Evolutionary conservation across 2,888 invertebrate species (phyloP), one percentile per base, ranked within the genome.

Genomic region (Shargacucullia verbasci): DNA sequence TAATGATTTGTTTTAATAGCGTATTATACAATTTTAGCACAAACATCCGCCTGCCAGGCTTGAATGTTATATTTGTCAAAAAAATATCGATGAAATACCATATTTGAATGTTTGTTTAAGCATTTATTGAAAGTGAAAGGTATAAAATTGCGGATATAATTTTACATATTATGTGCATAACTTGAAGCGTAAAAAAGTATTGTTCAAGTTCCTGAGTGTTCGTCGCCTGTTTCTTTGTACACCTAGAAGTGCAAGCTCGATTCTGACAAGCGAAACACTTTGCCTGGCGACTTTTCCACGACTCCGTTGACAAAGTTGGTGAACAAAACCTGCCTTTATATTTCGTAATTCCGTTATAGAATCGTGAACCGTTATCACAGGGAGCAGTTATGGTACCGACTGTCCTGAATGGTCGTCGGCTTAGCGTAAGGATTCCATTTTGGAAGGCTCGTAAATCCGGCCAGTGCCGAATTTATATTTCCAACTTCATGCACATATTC

Each of bases 381-480:
- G 13, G n/a, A 38, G 20, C 47, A 56, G 41, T 60, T 57, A 49
- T 46, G 50, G 48, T 29, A 48, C 34, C 33, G 52, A 55, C 35
- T 59, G 52, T 48, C 39, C 52, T 53, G 47, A 54, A 72, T 58
- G 43, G 44, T 56, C 55, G 54, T 56, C 55, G 47, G 62, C 53
- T 70, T 56, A 60, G 52, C 49, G 53, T 60, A 60, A 66, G 56
- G 53, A 60, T 58, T 56, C 38, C 37, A 57, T 70, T 69, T 63
- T 54, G 59, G 57, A 62, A 61, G 61, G 52, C 70, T 73, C 73
- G 61, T 79, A 79, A 80, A 78, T 79, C 64, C 73, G 46, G 57
- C 54, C 72, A 56, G 50, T 58, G 54, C 55, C 60, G 50, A 75
- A 80, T 79, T 76, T 78, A 80, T 78, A 79, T 78, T 76, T 76